phyloP scores from a whole-genome alignment of 2,888 invertebrate genomes.

The Metellina segmentata region DNA sequence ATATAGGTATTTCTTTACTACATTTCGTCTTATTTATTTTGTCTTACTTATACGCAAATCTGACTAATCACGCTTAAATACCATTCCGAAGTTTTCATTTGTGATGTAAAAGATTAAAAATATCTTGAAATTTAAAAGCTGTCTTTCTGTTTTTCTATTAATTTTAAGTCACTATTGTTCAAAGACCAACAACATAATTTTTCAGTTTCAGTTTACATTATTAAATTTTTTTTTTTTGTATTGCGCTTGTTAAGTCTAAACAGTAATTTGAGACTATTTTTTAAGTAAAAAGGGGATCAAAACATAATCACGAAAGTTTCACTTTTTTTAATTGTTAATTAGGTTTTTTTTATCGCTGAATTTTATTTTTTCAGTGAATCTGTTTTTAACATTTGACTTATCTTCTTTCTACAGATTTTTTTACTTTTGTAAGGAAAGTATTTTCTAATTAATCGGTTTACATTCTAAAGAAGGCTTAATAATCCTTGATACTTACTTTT shows the following conservation, averaged over 20 bases:
- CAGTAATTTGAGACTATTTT: neutral
- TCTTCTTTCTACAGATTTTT: neutral
- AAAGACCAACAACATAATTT: neutral
- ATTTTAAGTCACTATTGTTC: neutral
- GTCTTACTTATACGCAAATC: too few species aligned
- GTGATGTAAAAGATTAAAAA: neutral
- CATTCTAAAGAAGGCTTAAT: constrained; percentile 8
- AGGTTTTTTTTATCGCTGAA: neutral
- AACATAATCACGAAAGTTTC: neutral
- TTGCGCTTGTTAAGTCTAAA: neutral
- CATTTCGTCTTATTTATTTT: too few species aligned
- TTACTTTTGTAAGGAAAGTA: neutral
- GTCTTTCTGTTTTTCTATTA: neutral
- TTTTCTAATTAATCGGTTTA: constrained; percentile 40
- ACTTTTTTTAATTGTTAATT: neutral
- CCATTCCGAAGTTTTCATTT: neutral
- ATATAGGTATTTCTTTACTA: too few species aligned
- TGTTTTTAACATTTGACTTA: neutral
- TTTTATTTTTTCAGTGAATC: neutral
- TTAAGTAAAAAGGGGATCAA: neutral
- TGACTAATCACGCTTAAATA: too few species aligned
- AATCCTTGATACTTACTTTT: constrained; percentile 2
- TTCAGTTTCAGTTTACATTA: neutral
- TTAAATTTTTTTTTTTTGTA: neutral
- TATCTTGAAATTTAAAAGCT: neutral